Base-by-base conservation (phyloP, 2,888 invertebrate genomes). In the Crepidodera aurea region DNA sequence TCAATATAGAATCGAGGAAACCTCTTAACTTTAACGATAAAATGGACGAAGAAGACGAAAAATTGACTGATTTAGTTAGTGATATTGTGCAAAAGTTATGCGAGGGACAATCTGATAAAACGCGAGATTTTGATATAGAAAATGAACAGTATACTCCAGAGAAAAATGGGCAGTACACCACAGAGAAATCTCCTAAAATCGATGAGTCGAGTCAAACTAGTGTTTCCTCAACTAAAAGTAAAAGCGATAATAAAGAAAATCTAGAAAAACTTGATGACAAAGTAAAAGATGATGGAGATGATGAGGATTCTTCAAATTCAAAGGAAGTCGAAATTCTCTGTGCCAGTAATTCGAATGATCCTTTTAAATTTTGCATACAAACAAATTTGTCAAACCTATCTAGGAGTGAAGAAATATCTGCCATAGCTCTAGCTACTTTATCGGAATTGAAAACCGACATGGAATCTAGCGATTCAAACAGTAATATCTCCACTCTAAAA, bases 331-430 rank as follows among this genome's bases (percentile, higher is more conserved):
- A 70, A 51, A 62, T 67, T 8, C 58, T 58, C 15, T 64, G 61
- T 22, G 54, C 44, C 19, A 62, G 57, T 19, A 64, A 64, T 29
- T 61, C 55, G 0, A 53, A 65, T 5, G 62, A 65, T 12, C 60
- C 66, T 51, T 69, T 72, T 19, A 72, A 74, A 48, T 71, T 71
- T 51, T 65, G 70, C 12, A 73, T 74, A 15, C 75, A 77, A 39
- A 79, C 79, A 1, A 70, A 73, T 57, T 58, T 73, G 46, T 67
- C 70, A n/a, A 72, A 70, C 44, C 58, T 69, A 1, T 59, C 66
- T 8, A 68, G 68, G 40, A 61, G 65, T 1, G 69, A 71, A 40
- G 73, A 73, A 66, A 68, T 73, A 63, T 72, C 72, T 3, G 70
- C 67, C 5, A 44, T 68, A 53, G 67, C 67, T n/a, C 34, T 64